phyloP scores from a whole-genome alignment of 2,888 invertebrate genomes.

The Aphrophora alni region DNA sequence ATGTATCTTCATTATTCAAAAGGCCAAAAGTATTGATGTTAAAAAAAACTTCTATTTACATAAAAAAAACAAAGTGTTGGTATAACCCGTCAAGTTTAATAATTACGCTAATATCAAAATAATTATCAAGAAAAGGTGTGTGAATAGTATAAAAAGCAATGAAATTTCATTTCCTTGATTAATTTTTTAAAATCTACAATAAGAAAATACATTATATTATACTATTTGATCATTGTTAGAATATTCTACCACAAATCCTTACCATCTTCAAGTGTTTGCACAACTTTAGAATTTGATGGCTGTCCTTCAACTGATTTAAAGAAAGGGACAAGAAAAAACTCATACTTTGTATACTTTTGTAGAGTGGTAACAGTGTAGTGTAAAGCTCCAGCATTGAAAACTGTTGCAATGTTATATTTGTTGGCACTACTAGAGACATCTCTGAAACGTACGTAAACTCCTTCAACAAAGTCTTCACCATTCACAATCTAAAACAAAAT shows the following conservation, averaged over 20 bases:
- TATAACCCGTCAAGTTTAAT: too few species aligned
- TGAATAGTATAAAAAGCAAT: too few species aligned
- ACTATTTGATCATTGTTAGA: too few species aligned
- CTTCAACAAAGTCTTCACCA: conserved; percentile 66
- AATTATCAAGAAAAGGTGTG: too few species aligned
- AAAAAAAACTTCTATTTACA: too few species aligned
- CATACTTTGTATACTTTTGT: conserved; percentile 86
- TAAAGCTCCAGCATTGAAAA: conserved; percentile 72
- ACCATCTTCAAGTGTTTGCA: conserved; percentile 59
- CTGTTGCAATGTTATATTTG: conserved; percentile 73
- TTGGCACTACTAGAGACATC: conserved; percentile 66
- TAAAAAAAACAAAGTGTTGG: too few species aligned
- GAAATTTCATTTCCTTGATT: too few species aligned
- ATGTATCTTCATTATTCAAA: too few species aligned
- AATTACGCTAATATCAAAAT: too few species aligned
- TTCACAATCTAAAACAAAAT: conserved; percentile 57
- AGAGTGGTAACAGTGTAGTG: conserved; percentile 79
- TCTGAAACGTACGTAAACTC: conserved; percentile 72
- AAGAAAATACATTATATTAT: too few species aligned
- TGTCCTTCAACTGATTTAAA: conserved; percentile 87
- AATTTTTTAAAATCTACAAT: too few species aligned
- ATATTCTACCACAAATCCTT: conserved; percentile 16
- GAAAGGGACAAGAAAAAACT: conserved; percentile 91
- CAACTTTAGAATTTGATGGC: conserved; percentile 87
- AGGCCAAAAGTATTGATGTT: too few species aligned